These are phyloP conservation scores for Orthosia gracilis DNA, from an alignment of 2,888 invertebrate genomes.

Conservation along the genomic window DNA sequence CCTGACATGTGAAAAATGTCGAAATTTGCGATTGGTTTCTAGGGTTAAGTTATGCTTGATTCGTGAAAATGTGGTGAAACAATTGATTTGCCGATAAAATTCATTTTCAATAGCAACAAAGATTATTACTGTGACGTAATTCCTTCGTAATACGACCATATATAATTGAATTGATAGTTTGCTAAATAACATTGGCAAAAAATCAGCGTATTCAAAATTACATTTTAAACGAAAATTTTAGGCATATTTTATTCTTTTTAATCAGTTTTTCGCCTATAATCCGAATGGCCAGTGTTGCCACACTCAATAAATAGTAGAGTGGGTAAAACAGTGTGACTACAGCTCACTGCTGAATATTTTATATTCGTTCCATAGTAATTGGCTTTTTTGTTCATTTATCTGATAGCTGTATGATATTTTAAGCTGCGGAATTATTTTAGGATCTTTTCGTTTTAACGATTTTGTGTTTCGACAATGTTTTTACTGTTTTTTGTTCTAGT, in stretches of 20 bases:
- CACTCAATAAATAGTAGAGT: constrained; percentile 67
- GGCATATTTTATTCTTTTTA: constrained; percentile 41
- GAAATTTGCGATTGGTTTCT: constrained; percentile 25
- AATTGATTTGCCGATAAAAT: background rate
- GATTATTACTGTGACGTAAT: background rate
- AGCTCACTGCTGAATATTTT: constrained; percentile 69
- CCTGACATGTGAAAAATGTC: constrained; percentile 86
- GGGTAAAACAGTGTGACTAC: constrained; percentile 45
- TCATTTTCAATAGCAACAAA: background rate
- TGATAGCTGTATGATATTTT: constrained; percentile 53
- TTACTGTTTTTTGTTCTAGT: background rate
- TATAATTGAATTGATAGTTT: background rate
- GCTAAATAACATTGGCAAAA: background rate
- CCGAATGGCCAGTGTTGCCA: constrained; percentile 48
- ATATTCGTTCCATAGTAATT: constrained; percentile 67
- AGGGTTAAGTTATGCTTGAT: background rate
- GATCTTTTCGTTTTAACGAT: constrained; percentile 22
- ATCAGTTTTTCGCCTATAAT: constrained; percentile 57
- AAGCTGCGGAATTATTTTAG: constrained; percentile 40
- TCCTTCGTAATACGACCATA: background rate
- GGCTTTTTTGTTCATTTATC: constrained; percentile 67
- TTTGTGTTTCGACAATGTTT: constrained; percentile 18
- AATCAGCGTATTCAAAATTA: background rate
- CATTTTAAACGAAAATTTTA: constrained; percentile 29
- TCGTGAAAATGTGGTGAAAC: background rate